Percentiles rank a stretch among this genome's conserved stretches.
Conservation (phyloP, 2,113 vertebrate species). For the Microcebus jonahi region DNA sequence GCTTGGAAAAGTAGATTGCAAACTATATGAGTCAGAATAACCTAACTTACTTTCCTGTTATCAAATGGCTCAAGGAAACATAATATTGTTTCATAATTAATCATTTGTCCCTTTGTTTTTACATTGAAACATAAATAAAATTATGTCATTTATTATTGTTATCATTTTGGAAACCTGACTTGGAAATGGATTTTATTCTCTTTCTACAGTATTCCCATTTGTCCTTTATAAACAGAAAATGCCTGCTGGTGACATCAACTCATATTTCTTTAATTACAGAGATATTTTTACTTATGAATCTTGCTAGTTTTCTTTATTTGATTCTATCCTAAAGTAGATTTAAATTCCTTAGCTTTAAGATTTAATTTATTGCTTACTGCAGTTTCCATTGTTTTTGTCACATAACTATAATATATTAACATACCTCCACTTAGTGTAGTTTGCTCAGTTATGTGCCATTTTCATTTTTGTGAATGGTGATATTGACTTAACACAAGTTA, state of each 20-base stretch:
- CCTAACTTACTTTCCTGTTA: background rate
- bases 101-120: background rate
- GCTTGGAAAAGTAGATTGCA: background rate
- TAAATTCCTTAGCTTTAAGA: background rate
- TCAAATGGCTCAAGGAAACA: background rate
- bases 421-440: background rate
- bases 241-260: background rate
- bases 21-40: slow-evolving; percentile 7
- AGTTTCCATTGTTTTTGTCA: background rate
- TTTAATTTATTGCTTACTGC: background rate
- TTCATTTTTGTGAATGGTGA: background rate
- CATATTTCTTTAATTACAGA: background rate
- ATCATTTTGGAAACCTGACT: slow-evolving; percentile 15
- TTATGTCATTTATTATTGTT: background rate
- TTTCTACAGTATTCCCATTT: background rate
- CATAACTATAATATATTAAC: background rate
- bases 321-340: slow-evolving; percentile 37
- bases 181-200: slow-evolving; percentile 24
- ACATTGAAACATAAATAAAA: slow-evolving; percentile 20
- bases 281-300: background rate
- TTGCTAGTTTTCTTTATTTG: background rate
- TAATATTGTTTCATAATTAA: slow-evolving; percentile 17
- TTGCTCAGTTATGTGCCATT: background rate
- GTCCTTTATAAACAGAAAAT: slow-evolving; percentile 22
- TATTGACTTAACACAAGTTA: background rate